Percentiles rank a stretch among this genome's conserved stretches.
Evolutionary conservation across 2,113 vertebrate species (phyloP).

Genomic region (Antennarius striatus): DNA sequence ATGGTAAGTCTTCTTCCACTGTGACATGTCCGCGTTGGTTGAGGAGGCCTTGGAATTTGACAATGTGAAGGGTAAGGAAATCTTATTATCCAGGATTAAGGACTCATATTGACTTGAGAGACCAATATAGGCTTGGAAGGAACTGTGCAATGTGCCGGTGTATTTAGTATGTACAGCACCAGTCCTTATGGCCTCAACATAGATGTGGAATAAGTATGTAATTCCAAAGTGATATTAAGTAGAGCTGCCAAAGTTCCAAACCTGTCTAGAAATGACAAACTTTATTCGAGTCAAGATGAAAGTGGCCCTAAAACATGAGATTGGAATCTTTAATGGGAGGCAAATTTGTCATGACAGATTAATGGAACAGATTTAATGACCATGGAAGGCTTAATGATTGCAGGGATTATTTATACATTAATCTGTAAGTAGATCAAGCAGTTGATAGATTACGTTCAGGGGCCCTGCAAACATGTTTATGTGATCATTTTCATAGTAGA

Average conservation of each 20-base stretch:
- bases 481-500: too few species aligned
- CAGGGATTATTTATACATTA: too few species aligned
- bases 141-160: slow-evolving; percentile 1
- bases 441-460: too few species aligned
- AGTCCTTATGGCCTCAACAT: slow-evolving; percentile 13
- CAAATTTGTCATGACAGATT: too few species aligned
- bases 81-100: slow-evolving; percentile 55
- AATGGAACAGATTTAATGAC: too few species aligned
- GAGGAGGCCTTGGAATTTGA: slow-evolving; percentile 44
- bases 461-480: too few species aligned
- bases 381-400: too few species aligned
- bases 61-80: slow-evolving; percentile 59
- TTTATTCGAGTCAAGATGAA: background rate
- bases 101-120: slow-evolving; percentile 37
- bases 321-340: too few species aligned
- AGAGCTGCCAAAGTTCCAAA: slow-evolving; percentile 11
- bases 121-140: slow-evolving; percentile 26
- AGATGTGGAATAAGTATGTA: slow-evolving; percentile 24
- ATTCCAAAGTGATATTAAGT: background rate
- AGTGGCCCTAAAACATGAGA: too few species aligned
- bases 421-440: too few species aligned
- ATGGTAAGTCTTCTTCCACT: slow-evolving; percentile 78
- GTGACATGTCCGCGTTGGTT: slow-evolving; percentile 44
- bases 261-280: slow-evolving; percentile 3
- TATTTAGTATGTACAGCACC: slow-evolving; percentile 8